Evolutionary conservation across 2,113 vertebrate genomes (phyloP).

Genomic region (Crypturellus undulatus): DNA sequence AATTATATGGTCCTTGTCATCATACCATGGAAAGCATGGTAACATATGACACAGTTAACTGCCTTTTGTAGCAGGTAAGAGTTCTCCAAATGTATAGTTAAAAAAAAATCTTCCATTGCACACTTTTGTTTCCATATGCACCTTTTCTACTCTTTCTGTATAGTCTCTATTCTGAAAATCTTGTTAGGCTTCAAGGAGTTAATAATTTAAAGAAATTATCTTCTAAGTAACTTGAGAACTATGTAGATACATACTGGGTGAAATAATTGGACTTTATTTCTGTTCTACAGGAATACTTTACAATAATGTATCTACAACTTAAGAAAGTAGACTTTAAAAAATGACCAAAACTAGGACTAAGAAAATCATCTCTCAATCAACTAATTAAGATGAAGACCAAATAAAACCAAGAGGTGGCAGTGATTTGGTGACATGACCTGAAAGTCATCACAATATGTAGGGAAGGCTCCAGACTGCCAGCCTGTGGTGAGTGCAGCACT

Average conservation of each 20-base stretch:
- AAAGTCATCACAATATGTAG: not conserved
- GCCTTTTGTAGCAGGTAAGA: not conserved
- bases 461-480: slow-evolving; percentile 23
- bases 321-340: not conserved
- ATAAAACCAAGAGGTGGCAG: not conserved
- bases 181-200: not conserved
- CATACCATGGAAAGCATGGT: not conserved
- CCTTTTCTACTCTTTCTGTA: not conserved
- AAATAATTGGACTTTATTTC: not conserved
- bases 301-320: accelerated
- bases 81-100: not conserved
- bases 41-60: not conserved
- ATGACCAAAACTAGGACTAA: not conserved
- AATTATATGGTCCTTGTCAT: not conserved
- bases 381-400: not conserved
- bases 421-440: not conserved
- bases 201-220: not conserved
- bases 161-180: not conserved
- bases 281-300: not conserved
- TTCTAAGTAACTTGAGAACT: not conserved
- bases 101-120: not conserved
- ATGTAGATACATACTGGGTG: not conserved
- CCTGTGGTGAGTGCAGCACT: slow-evolving; percentile 26
- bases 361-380: not conserved
- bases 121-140: not conserved